Evolutionary conservation across 1,140 invertebrate genomes (phyloP), one percentile per base, ranked within the genome.

Genomic region (Drosophila bifasciata): DNA sequence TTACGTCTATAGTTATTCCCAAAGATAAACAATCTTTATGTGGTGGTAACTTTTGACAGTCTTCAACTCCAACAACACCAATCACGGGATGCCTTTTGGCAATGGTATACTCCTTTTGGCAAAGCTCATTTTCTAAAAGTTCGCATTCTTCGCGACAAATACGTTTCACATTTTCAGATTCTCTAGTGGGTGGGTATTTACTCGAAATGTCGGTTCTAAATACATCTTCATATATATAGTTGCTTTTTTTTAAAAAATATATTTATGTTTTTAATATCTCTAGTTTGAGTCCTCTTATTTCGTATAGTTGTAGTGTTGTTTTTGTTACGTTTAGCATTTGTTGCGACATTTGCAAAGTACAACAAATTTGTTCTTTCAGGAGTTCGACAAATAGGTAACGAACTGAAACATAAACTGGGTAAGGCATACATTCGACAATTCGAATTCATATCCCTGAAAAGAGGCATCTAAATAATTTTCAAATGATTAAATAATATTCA

Each of bases 121-220:
- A 99, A 0, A 99, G 92, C 78, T 98, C 96, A 89, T 96, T 96
- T 91, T 98, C 97, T 40, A 99, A 91, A 50, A 97, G 93, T 90
- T 98, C 95, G 92, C 97, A 98, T 80, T 98, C 97, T 79, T 97
- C 95, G 53, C 96, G 94, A 91, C 98, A 99, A 44, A 99, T 96
- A 74, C 96, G 92, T 69, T 95, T 93, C 0, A 97, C 92, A 61
- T 93, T 92, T 58, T 92, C 92, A 16, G 92, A 89, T 48, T 93
- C 92, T 53, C 94, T 93, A 51, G 90, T 89, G 1, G 91, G 91
- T 40, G 91, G 91, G 56, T 90, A 91, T 63, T 90, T 77, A 52
- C 90, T 91, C 5, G 90, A 91, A 21, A 91, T 89, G 49, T 91
- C 81, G 1, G 55, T 70, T 13, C 71, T 76, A 41, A 86, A 92